Evolutionary conservation across 2,113 vertebrate species (phyloP).

Genomic region (Panthera uncia): DNA sequence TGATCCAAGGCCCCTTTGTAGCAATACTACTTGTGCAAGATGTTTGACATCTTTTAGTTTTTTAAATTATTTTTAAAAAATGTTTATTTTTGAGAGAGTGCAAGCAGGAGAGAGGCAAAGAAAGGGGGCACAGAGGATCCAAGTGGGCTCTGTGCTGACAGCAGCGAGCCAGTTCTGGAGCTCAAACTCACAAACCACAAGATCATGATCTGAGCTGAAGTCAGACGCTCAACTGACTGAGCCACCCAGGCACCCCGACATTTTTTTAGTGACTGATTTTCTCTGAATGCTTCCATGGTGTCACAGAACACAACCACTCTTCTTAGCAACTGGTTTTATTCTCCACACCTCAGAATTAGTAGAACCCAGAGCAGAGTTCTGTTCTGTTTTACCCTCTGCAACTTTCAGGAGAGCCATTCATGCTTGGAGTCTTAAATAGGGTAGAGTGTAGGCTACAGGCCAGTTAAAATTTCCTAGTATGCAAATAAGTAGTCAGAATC

Average conservation of each 20-base stretch:
- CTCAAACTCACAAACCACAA: no score
- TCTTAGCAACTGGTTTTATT: neutral
- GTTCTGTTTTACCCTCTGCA: neutral
- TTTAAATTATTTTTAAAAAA: no score
- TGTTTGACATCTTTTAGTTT: neutral
- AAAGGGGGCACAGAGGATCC: no score
- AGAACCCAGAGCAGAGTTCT: neutral
- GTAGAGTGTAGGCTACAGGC: neutral
- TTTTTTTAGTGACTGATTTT: neutral
- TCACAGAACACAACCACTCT: neutral
- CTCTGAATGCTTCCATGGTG: neutral
- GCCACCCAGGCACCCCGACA: neutral
- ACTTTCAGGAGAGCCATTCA: constrained; percentile 17
- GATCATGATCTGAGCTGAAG: no score
- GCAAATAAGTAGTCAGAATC: constrained; percentile 18
- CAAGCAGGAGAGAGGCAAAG: no score
- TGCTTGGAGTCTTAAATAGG: constrained; percentile 13
- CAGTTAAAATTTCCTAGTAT: constrained; percentile 34
- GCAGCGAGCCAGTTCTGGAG: no score
- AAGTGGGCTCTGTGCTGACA: no score
- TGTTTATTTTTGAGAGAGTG: no score
- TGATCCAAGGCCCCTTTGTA: neutral
- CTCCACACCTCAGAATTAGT: constrained; percentile 14
- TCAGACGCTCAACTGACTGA: no score
- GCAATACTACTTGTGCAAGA: neutral